Percentiles rank a stretch among this genome's conserved stretches.
phyloP scores from a whole-genome alignment of 2,113 vertebrate species.

The Dinomys branickii region DNA sequence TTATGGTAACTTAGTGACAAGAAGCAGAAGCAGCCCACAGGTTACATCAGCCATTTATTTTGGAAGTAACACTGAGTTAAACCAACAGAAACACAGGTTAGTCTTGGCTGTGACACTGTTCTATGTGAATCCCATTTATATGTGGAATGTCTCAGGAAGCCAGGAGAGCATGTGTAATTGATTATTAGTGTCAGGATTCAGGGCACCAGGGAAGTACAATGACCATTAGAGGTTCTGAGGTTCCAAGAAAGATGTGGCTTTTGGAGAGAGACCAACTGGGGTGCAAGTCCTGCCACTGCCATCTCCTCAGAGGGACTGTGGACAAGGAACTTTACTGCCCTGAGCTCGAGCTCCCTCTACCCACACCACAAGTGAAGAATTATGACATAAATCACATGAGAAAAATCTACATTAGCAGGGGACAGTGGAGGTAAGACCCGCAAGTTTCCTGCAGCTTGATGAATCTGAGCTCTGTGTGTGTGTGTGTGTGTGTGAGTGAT shows the following conservation, averaged over 20 bases:
- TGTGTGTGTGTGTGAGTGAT: background rate
- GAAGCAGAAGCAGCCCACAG: background rate
- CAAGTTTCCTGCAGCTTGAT: background rate
- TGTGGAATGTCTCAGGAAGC: background rate
- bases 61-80: background rate
- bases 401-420: background rate
- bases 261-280: background rate
- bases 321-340: background rate
- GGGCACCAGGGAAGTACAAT: background rate
- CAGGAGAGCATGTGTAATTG: background rate
- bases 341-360: background rate
- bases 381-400: background rate
- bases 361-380: background rate
- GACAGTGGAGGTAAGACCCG: background rate
- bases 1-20: background rate
- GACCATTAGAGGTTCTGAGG: background rate
- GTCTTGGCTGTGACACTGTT: background rate
- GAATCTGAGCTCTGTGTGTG: background rate
- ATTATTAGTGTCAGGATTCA: background rate
- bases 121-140: background rate
- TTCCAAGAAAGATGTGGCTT: fast-evolving
- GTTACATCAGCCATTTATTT: background rate
- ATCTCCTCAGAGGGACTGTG: background rate
- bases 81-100: background rate
- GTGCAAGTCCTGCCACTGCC: background rate